phyloP scores from a whole-genome alignment of 2,888 invertebrate species.

The Nesidiocoris tenuis region DNA sequence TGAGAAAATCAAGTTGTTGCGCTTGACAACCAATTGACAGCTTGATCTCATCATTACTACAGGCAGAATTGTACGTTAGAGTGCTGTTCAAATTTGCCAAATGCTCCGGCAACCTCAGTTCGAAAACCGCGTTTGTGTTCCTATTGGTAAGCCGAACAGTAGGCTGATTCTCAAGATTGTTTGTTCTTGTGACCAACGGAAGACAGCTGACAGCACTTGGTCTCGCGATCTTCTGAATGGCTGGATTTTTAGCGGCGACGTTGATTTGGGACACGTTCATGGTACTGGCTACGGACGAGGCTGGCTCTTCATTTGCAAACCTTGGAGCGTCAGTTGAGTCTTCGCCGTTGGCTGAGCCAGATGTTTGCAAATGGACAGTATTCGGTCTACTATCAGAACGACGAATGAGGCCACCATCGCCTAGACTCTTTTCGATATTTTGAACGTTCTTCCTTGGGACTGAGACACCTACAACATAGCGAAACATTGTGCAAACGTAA shows the following conservation, averaged over 20 bases:
- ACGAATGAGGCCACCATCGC: neutral
- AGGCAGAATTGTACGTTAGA: slow-evolving; percentile 35
- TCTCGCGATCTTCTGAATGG: neutral
- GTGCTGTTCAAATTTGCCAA: slow-evolving; percentile 39
- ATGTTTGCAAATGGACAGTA: slow-evolving; percentile 5
- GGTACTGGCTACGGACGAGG: slow-evolving; percentile 21
- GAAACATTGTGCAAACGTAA: too few relatives aligned
- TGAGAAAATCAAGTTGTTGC: neutral
- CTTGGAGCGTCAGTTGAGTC: slow-evolving; percentile 21
- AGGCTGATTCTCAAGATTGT: slow-evolving; percentile 13
- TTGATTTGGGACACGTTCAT: slow-evolving; percentile 26
- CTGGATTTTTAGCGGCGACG: neutral
- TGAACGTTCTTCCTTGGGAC: too few relatives aligned
- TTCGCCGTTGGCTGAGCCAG: slow-evolving; percentile 22
- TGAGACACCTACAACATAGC: neutral
- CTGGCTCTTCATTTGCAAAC: neutral
- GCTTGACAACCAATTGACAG: slow-evolving; percentile 25
- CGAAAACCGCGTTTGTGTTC: slow-evolving; percentile 42
- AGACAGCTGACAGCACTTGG: neutral
- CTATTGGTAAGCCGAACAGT: slow-evolving; percentile 41
- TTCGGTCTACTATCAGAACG: neutral
- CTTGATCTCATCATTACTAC: slow-evolving; percentile 44
- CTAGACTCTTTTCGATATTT: neutral
- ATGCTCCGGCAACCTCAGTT: slow-evolving; percentile 44
- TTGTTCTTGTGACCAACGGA: neutral